These are phyloP conservation scores for Dryococelus australis DNA, from an alignment of 2,888 invertebrate species.

Conservation along the genomic window DNA sequence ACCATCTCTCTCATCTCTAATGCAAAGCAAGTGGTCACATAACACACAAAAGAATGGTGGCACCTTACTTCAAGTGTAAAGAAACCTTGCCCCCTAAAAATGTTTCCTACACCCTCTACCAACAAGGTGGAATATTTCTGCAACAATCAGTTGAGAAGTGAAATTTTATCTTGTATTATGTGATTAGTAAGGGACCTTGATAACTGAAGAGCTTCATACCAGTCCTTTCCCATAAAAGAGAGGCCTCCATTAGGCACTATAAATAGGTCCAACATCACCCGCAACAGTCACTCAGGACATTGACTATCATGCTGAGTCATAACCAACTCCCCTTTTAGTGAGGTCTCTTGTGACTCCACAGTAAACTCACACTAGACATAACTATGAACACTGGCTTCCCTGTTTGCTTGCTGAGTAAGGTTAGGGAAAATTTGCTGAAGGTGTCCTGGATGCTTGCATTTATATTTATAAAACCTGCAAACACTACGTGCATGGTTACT, in stretches of 20 bases:
- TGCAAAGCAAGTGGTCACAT: not conserved
- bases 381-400: too few relatives aligned
- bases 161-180: not conserved
- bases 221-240: not conserved
- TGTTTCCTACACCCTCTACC: not conserved
- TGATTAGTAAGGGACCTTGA: not conserved
- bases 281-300: not conserved
- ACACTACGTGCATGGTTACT: too few relatives aligned
- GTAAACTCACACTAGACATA: too few relatives aligned
- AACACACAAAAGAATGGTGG: not conserved
- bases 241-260: not conserved
- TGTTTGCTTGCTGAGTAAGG: too few relatives aligned
- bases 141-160: not conserved
- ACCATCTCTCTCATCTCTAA: too few relatives aligned
- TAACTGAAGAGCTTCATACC: not conserved
- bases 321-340: too few relatives aligned
- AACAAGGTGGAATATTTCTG: not conserved
- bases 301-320: not conserved
- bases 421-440: too few relatives aligned
- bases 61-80: not conserved
- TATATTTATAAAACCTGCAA: too few relatives aligned
- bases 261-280: not conserved
- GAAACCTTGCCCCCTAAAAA: not conserved
- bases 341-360: too few relatives aligned
- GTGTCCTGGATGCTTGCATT: too few relatives aligned